Evolutionary conservation across 2,888 invertebrate species (phyloP), one percentile per base, ranked within the genome.

Genomic region (Noctua comes): DNA sequence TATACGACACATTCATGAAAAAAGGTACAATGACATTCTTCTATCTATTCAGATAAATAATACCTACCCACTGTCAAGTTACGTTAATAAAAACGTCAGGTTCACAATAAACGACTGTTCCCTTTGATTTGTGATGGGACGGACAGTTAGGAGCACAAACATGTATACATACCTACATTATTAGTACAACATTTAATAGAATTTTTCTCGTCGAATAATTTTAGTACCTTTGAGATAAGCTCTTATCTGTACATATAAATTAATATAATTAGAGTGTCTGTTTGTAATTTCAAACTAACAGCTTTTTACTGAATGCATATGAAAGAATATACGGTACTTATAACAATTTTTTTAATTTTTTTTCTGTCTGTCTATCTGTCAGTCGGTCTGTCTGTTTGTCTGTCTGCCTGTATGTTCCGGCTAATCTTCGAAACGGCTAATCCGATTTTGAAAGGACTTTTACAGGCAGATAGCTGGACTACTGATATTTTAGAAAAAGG

Each of bases 1-100:
- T 10, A 36, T 31, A 13, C 18, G 8, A 54, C 5, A 75, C n/a
- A 46, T 43, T n/a, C n/a, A 57, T 77, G 76, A 76, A 77, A 77
- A 46, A 76, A 75, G 46, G 40, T 27, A 72, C 24, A 79, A 70
- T 59, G 48, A 2, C 43, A 66, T 48, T 48, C 51, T 76, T 64
- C 62, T 36, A 64, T 54, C 16, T 36, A 18, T 48, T 40, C 27
- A 40, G 27, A 62, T 48, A 62, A 62, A 62, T 48, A 40, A 62
- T 36, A 59, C 6, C 6, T 57, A n/a, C 18, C n/a, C 31, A 62
- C 13, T 31, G 24, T 64, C 48, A 43, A 51, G 73, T 27, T 2
- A 31, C n/a, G 0, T 31, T 64, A 27, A 48, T 48, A 57, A 79
- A 70, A 66, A 78, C 31, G 48, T 59, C n/a, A 16, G 10, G 21